Conservation (phyloP, 2,797 vertebrate genomes). For the Dryobates pubescens region DNA sequence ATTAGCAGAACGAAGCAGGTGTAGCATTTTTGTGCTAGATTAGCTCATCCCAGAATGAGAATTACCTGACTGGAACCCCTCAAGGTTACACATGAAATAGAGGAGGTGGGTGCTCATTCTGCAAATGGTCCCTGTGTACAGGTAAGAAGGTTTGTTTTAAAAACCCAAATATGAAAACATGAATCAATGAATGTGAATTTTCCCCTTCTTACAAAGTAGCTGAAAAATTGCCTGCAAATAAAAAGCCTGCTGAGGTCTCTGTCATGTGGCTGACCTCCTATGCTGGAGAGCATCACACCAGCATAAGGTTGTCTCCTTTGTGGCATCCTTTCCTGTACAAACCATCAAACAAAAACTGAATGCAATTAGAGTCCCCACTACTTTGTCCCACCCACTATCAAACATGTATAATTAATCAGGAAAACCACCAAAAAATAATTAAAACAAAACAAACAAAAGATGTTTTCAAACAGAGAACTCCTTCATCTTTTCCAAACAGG, state of each 20-base stretch:
- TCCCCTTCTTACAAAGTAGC: constrained; percentile 24
- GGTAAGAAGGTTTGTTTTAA: constrained; percentile 42
- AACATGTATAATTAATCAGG: neutral
- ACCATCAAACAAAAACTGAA: neutral
- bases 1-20: constrained; percentile 91
- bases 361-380: rapidly evolving
- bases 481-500: neutral
- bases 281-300: neutral
- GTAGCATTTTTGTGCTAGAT: constrained; percentile 86
- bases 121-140: constrained; percentile 17
- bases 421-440: neutral
- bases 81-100: constrained; percentile 54
- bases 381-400: neutral
- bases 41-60: constrained; percentile 89
- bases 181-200: constrained; percentile 30
- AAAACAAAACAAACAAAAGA: too few species aligned
- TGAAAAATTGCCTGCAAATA: neutral
- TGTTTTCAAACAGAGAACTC: neutral
- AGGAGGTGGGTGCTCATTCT: constrained; percentile 6
- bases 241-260: neutral
- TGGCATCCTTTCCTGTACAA: neutral
- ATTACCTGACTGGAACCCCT: constrained; percentile 78
- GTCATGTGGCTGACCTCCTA: neutral
- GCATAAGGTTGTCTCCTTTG: neutral
- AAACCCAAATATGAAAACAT: constrained; percentile 45